These are phyloP conservation scores for Drosophila borealis DNA, from an alignment of 2,888 invertebrate genomes.

Conservation along the genomic window DNA sequence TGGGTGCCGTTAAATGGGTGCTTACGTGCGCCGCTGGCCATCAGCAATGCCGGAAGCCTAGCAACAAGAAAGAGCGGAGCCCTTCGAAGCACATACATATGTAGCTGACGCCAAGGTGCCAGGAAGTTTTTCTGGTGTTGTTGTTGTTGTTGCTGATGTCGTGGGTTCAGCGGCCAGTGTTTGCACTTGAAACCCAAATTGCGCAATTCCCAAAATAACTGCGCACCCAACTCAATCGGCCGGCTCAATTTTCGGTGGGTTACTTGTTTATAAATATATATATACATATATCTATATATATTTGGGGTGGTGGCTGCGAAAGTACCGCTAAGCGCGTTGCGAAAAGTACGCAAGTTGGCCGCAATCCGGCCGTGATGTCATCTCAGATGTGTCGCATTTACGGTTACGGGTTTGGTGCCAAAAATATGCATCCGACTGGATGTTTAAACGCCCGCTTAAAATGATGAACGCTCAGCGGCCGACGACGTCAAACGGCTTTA, in stretches of 20 bases:
- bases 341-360: constrained; percentile 67
- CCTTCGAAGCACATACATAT: constrained; percentile 16
- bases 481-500: constrained; percentile 22
- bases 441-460: constrained; percentile 17
- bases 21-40: constrained; percentile 54
- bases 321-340: constrained; percentile 67
- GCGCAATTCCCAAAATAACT: constrained; percentile 71
- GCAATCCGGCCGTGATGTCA: constrained; percentile 57
- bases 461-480: constrained; percentile 23
- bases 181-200: constrained; percentile 80
- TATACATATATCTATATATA: constrained; percentile 9
- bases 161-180: constrained; percentile 68
- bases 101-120: constrained; percentile 16
- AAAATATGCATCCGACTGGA: constrained; percentile 17
- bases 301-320: constrained; percentile 46
- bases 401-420: constrained; percentile 24
- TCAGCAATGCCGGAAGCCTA: constrained; percentile 56
- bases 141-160: constrained; percentile 9
- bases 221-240: constrained; percentile 34
- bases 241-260: constrained; percentile 24
- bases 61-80: constrained; percentile 5
- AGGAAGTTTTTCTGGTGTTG: constrained; percentile 42
- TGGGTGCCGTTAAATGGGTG: constrained; percentile 9
- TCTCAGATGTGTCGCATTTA: constrained; percentile 15
- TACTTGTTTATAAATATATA: constrained; percentile 1